Percentiles rank a stretch among this genome's conserved stretches.
phyloP scores from a whole-genome alignment of 2,888 invertebrate genomes.

The Serrognathus titanus region DNA sequence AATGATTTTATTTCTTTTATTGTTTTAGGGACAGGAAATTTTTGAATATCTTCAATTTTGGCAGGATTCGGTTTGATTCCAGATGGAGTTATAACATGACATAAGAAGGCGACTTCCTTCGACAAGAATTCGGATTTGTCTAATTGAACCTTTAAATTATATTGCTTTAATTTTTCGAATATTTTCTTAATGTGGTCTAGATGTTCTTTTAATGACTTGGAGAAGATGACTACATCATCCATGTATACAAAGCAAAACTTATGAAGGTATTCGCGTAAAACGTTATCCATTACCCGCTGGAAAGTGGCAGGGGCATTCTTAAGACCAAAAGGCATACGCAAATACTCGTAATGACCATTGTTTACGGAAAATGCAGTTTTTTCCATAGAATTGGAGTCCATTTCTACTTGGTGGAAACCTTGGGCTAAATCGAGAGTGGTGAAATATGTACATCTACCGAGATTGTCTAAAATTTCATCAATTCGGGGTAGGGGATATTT shows the following conservation, averaged over 20 bases:
- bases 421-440: conserved; percentile 33
- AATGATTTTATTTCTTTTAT: too few relatives aligned
- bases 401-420: conserved; percentile 38
- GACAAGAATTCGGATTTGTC: too few relatives aligned
- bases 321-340: conserved; percentile 31
- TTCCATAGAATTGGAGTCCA: too few relatives aligned
- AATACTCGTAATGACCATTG: conserved; percentile 28
- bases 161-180: conserved; percentile 19
- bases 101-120: too few relatives aligned
- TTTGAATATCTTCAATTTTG: too few relatives aligned
- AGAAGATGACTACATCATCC: conserved; percentile 27
- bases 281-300: conserved; percentile 26
- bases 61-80: too few relatives aligned
- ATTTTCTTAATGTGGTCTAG: conserved; percentile 18
- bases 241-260: conserved; percentile 25
- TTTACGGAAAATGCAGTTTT: conserved; percentile 36
- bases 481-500: too few relatives aligned
- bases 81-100: too few relatives aligned
- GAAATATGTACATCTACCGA: conserved; percentile 34
- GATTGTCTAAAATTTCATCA: conserved; percentile 35
- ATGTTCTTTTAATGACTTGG: conserved; percentile 21
- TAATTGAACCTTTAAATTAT: too few relatives aligned
- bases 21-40: too few relatives aligned
- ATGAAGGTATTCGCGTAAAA: conserved; percentile 18
- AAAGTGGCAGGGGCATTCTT: conserved; percentile 31